phyloP scores from a whole-genome alignment of 1,140 invertebrate species.

The Ephestia elutella region DNA sequence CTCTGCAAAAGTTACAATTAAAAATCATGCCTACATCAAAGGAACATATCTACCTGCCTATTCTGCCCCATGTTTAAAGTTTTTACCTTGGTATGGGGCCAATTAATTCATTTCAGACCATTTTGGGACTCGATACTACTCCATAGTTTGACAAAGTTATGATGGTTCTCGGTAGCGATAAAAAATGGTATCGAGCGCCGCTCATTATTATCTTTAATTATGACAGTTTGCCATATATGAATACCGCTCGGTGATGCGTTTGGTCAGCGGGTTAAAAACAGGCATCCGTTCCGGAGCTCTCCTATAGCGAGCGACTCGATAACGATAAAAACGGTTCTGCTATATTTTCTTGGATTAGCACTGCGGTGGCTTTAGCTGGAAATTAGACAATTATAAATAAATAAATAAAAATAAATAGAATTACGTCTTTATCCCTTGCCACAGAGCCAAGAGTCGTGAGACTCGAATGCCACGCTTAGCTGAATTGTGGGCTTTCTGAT shows the following conservation, averaged over 20 bases:
- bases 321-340: constrained; percentile 46
- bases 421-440: too few species aligned
- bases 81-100: constrained; percentile 14
- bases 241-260: constrained; percentile 50
- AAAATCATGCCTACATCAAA: constrained; percentile 12
- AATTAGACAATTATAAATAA: too few species aligned
- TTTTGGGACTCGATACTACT: constrained; percentile 19
- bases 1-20: constrained; percentile 17
- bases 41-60: too few species aligned
- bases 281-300: constrained; percentile 37
- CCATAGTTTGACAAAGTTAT: constrained; percentile 60
- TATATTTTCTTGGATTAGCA: constrained; percentile 45
- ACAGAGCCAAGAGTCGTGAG: too few species aligned
- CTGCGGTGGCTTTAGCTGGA: constrained; percentile 7
- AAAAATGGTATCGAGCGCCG: constrained; percentile 47
- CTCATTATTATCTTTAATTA: constrained; percentile 72
- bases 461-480: too few species aligned
- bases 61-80: constrained; percentile 10
- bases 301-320: constrained; percentile 54
- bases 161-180: constrained; percentile 52
- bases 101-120: constrained; percentile 25
- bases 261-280: constrained; percentile 40
- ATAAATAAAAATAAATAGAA: too few species aligned
- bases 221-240: constrained; percentile 70
- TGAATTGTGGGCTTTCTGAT: too few species aligned